Evolutionary conservation across 1,140 invertebrate species (phyloP), one percentile per base, ranked within the genome.

Genomic region (Leptinotarsa texana): DNA sequence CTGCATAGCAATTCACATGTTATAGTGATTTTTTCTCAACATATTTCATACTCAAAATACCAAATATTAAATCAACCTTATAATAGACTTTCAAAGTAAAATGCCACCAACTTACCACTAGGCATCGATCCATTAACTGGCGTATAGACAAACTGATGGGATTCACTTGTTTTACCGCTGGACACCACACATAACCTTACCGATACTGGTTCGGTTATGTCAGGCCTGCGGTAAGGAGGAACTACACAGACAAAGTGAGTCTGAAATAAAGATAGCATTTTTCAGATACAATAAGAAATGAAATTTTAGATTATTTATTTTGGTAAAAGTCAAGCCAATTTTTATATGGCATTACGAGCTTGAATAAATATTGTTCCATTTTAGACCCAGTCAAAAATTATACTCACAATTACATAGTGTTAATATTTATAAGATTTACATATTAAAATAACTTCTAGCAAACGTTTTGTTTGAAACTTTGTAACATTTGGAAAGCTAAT

Each of bases 201-300:
- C 74, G 85, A 86, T 33, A 96, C 90, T 15, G 92, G 89, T 80
- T 93, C 92, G 17, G 88, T 83, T 33, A 94, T 89, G 61, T 87
- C 83, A 47, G 87, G 85, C 74, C 90, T 88, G 49, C 89, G 86
- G 88, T 95, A 98, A 4, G 93, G 88, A 13, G 97, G 97, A 66
- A 98, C 91, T 65, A 91, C 92, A 86, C 96, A 97, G 5, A 98
- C 95, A 51, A 98, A 87, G 87, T 98, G 96, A n/a, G 94, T 97
- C 95, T 96, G 87, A 72, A 89, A 89, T 65, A 74, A 78, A 81
- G 78, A 78, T 69, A 75, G 66, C 57, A 33, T 63, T 47, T 47
- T 18, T 65, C 11, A n/a, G 71, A 57, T 57, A 17, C 4, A 18
- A n/a, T n/a, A n/a, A n/a, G 51, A 17, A 57, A 57, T 33, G 5